A percentile compares a stretch with the other conserved stretches of the same genome.
These are phyloP conservation scores for Bolborhynchus lineola DNA, from an alignment of 2,113 vertebrate species.

Conservation along the genomic window DNA sequence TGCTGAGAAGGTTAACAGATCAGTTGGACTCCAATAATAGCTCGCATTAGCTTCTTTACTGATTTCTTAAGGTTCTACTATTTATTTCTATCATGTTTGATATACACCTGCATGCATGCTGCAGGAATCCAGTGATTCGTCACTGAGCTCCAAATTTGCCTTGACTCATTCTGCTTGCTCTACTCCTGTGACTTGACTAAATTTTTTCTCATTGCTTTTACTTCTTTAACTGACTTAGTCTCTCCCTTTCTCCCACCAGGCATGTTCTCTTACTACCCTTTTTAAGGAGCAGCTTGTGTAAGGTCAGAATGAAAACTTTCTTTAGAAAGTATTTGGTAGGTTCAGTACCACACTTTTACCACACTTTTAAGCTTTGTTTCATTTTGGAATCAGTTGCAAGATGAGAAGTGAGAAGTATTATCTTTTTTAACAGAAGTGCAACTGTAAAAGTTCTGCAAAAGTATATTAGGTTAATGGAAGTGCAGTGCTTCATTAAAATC, in stretches of 20 bases:
- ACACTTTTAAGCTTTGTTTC: background rate
- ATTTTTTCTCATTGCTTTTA: background rate
- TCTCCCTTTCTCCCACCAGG: background rate
- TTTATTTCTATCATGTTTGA: background rate
- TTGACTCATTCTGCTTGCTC: background rate
- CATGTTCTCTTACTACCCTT: background rate
- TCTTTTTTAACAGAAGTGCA: background rate
- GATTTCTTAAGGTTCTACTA: background rate
- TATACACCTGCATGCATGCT: background rate
- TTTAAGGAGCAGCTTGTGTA: background rate
- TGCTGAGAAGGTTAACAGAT: background rate
- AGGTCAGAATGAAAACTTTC: background rate
- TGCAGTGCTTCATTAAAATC: background rate
- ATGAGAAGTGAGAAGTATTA: background rate
- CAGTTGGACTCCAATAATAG: background rate
- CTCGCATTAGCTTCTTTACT: background rate
- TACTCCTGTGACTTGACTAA: background rate
- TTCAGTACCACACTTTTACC: background rate
- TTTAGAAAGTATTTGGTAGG: background rate
- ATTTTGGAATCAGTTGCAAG: background rate
- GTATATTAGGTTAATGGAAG: background rate
- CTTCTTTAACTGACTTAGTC: background rate
- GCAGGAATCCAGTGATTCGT: background rate
- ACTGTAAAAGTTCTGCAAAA: background rate
- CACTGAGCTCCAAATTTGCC: background rate